A percentile compares a stretch with the other conserved stretches of the same genome.
These are phyloP conservation scores for Megalops atlanticus DNA, from an alignment of 2,113 vertebrate species.

Conservation along the genomic window DNA sequence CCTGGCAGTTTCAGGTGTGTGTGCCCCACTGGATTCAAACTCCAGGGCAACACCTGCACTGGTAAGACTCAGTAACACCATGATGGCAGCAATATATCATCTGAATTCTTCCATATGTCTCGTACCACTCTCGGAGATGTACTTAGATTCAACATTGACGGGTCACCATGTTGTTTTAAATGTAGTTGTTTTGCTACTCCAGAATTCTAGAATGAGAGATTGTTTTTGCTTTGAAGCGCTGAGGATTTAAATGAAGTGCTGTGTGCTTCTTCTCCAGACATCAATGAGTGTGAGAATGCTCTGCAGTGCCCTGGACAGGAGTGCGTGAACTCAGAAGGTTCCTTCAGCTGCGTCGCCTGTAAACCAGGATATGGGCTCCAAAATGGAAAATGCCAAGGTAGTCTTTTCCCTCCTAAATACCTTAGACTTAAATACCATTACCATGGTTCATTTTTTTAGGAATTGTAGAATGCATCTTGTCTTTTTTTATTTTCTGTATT, in stretches of 20 bases:
- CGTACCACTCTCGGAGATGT: not conserved
- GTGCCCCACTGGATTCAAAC: constrained; percentile 71
- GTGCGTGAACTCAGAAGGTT: constrained; percentile 76
- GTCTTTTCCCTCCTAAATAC: not conserved
- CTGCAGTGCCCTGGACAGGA: constrained; percentile 69
- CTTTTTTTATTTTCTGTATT: not conserved
- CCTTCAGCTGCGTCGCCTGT: constrained; percentile 75
- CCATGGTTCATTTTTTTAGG: constrained; percentile 41
- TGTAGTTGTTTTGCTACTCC: not conserved
- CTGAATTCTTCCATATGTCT: not conserved
- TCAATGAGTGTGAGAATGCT: constrained; percentile 63
- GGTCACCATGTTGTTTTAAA: no score
- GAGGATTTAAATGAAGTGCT: not conserved
- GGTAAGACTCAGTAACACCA: no score
- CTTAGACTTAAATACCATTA: no score
- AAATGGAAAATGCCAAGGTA: constrained; percentile 71
- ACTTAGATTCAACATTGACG: not conserved
- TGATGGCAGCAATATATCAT: no score
- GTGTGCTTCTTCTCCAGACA: constrained; percentile 40
- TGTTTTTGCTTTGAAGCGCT: not conserved
- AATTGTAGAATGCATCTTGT: not conserved
- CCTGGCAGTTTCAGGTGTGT: constrained; percentile 80
- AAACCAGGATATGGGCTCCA: constrained; percentile 60
- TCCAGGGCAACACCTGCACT: constrained; percentile 59
- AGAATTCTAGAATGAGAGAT: no score